Conservation (phyloP, 92 coral and sea anemone genomes). For the Bergia sp. region DNA sequence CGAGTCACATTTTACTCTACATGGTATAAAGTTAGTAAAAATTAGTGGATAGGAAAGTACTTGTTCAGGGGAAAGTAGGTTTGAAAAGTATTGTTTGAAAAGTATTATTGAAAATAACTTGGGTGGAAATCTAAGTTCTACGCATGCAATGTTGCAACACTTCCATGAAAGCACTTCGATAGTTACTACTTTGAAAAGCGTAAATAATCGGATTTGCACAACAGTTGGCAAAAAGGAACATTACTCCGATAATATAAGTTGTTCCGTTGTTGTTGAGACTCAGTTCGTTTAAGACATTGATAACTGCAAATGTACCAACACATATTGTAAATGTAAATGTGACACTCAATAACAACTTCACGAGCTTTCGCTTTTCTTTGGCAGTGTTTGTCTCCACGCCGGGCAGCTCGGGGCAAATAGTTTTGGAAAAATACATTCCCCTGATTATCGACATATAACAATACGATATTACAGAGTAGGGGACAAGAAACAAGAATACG, state of each 20-base stretch:
- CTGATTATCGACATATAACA: constrained; percentile 50
- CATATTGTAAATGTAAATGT: constrained; percentile 31
- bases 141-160: no score
- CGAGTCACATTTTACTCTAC: no score
- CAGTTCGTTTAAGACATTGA: neutral
- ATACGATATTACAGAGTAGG: constrained; percentile 25
- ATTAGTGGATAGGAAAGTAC: no score
- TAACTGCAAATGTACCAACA: constrained; percentile 46
- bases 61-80: no score
- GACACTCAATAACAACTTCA: constrained; percentile 37
- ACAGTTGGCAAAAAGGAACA: neutral
- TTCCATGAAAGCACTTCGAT: no score
- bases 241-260: neutral
- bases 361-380: constrained; percentile 45
- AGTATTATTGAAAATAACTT: no score
- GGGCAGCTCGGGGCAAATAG: constrained; percentile 53
- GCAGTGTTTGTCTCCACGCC: constrained; percentile 27
- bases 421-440: constrained; percentile 43
- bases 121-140: no score
- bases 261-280: neutral
- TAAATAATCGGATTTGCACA: neutral
- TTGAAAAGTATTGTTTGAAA: no score
- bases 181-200: neutral
- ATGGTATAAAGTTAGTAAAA: no score
- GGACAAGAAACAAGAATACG: constrained; percentile 19